A percentile compares a stretch with the other conserved stretches of the same genome.
phyloP scores from a whole-genome alignment of 2,888 invertebrate genomes.

The Synanthedon myopaeformis region DNA sequence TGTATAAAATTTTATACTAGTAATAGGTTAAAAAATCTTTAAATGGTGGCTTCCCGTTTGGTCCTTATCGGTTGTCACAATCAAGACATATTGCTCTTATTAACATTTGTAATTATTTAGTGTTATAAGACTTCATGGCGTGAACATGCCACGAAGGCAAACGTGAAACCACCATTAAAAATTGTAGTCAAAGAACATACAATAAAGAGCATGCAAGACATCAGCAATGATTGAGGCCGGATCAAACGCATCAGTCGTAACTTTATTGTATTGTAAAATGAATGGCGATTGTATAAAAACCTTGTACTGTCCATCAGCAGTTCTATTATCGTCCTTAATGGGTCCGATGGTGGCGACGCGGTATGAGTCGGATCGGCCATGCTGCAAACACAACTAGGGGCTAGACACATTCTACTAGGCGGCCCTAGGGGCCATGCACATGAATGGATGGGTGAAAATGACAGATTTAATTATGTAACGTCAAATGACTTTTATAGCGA shows the following conservation, averaged over 20 bases:
- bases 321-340: conserved; percentile 95
- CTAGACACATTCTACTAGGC: conserved; percentile 67
- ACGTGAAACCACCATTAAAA: too few species aligned
- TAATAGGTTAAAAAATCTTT: too few species aligned
- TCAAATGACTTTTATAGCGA: conserved; percentile 19
- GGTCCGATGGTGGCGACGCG: conserved; percentile 94
- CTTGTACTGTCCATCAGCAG: conserved; percentile 94
- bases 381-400: conserved; percentile 78
- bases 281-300: conserved; percentile 71
- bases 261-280: conserved; percentile 11
- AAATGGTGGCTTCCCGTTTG: too few species aligned
- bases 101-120: too few species aligned
- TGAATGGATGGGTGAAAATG: conserved; percentile 32
- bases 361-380: conserved; percentile 97
- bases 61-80: too few species aligned
- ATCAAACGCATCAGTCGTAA: conserved; percentile 3
- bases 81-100: too few species aligned
- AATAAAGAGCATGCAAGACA: conserved; percentile 9
- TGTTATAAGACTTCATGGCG: too few species aligned
- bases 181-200: too few species aligned
- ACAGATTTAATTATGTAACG: conserved; percentile 17
- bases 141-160: too few species aligned
- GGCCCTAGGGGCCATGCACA: conserved; percentile 62
- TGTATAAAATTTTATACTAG: too few species aligned
- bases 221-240: not conserved